These are phyloP conservation scores for Eristalinus aeneus DNA, from an alignment of 2,888 invertebrate genomes.

Conservation along the genomic window DNA sequence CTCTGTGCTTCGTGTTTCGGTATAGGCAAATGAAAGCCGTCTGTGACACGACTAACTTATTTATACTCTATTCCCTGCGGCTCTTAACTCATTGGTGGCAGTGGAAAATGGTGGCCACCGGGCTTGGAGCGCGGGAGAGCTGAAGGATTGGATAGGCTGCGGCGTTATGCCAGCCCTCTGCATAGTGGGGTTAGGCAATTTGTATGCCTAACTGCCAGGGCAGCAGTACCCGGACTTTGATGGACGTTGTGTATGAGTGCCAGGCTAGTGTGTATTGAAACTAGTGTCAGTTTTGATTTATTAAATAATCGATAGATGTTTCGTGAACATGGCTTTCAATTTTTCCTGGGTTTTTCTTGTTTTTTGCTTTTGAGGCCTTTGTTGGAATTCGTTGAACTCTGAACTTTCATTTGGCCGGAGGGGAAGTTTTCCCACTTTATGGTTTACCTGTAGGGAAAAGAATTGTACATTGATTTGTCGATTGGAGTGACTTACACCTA, in stretches of 20 bases:
- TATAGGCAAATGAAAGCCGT: constrained; percentile 1
- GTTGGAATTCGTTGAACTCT: constrained; percentile 46
- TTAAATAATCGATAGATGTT: constrained; percentile 39
- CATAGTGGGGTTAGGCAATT: constrained; percentile 3
- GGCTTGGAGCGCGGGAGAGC: neutral
- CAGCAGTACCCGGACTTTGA: neutral
- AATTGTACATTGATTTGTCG: too few species aligned
- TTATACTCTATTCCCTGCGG: constrained; percentile 7
- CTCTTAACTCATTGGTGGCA: neutral
- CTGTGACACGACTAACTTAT: constrained; percentile 20
- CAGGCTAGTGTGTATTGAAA: neutral
- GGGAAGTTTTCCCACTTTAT: neutral
- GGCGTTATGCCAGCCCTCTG: neutral
- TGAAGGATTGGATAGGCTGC: neutral
- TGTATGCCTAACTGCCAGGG: neutral
- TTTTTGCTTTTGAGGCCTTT: constrained; percentile 1
- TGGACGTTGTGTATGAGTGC: neutral
- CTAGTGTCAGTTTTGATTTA: constrained; percentile 33
- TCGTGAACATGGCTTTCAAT: neutral
- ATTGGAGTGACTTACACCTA: too few species aligned
- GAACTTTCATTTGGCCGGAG: constrained; percentile 19
- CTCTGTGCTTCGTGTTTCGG: constrained; percentile 20
- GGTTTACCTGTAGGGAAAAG: too few species aligned
- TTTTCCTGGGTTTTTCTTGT: neutral
- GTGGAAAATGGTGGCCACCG: neutral